Base-by-base conservation (phyloP, 2,113 vertebrate genomes). In the Puntigrus tetrazona region DNA sequence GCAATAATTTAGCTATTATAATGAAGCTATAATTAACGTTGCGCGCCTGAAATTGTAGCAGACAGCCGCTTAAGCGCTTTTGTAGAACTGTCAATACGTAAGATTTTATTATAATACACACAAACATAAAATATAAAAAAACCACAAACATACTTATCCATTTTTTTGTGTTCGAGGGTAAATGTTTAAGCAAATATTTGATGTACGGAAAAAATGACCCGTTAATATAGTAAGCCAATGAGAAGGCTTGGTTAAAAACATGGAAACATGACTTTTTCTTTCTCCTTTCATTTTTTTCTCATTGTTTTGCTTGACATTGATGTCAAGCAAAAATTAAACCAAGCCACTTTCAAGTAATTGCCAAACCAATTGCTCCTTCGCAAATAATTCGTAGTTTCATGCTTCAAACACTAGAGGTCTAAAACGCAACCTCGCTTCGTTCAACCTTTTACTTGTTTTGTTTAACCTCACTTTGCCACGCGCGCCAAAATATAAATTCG, bases 321-420 rank as follows among this genome's bases (percentile, higher is more conserved):
- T 70, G 18, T 38, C 8, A 4, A 1, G 18, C 34, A 38, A 57
- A 57, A 57, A n/a, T n/a, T 3, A 9, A 55, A 2, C 52, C 5
- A 50, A 65, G 14, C 27, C 27, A n/a, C 3, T n/a, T 22, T 57
- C 0, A 34, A 22, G 3, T 20, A 34, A 65, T 27, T 18, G 20
- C 67, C 5, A 36, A 67, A 67, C 31, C 16, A 20, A n/a, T n/a
- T 20, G 20, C 0, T 38, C 18, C 2, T 22, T 20, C 14, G 29
- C 29, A 2, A 69, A 8, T 38, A 69, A 70, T 36, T n/a, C 5
- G 67, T n/a, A n/a, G 22, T 5, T 70, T n/a, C 1, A 61, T 14
- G 59, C 59, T 61, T 29, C 31, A 70, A 38, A 34, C 34, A n/a
- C 67, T 70, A 70, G 67, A n/a, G 34, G 67, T 70, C 67, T 34